Conservation (phyloP, 2,113 vertebrate genomes). For the Oxyruncus cristatus region DNA sequence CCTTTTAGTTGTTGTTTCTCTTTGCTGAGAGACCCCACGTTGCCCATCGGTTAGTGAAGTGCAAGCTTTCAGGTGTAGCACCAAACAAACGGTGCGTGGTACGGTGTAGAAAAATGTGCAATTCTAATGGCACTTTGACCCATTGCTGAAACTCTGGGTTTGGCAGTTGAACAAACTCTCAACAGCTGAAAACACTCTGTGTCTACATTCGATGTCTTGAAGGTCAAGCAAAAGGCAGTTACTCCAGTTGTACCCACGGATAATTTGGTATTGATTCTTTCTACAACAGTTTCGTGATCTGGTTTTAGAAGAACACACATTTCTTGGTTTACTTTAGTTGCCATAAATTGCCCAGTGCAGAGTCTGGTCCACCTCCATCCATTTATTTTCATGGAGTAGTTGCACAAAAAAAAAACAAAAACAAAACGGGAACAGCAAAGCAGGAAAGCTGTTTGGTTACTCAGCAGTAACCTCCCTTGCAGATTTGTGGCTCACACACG, state of each 20-base stretch:
- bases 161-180: conserved; percentile 18
- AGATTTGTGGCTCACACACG: conserved; percentile 37
- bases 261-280: background rate
- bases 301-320: background rate
- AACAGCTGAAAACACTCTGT: conserved; percentile 17
- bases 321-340: conserved; percentile 20
- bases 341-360: conserved; percentile 8
- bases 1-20: background rate
- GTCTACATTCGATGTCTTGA: background rate
- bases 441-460: conserved; percentile 12
- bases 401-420: background rate
- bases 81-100: background rate
- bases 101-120: conserved; percentile 23
- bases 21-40: background rate
- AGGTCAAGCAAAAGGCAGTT: conserved; percentile 26
- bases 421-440: background rate
- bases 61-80: background rate
- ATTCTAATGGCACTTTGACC: conserved; percentile 53
- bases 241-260: background rate
- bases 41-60: background rate
- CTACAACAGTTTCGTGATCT: background rate
- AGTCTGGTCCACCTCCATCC: conserved; percentile 41
- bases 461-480: conserved; percentile 38
- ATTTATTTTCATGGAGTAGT: conserved; percentile 18
- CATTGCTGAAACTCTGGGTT: conserved; percentile 37